phyloP scores from a whole-genome alignment of 2,113 vertebrate genomes.

The Hyperoodon ampullatus region DNA sequence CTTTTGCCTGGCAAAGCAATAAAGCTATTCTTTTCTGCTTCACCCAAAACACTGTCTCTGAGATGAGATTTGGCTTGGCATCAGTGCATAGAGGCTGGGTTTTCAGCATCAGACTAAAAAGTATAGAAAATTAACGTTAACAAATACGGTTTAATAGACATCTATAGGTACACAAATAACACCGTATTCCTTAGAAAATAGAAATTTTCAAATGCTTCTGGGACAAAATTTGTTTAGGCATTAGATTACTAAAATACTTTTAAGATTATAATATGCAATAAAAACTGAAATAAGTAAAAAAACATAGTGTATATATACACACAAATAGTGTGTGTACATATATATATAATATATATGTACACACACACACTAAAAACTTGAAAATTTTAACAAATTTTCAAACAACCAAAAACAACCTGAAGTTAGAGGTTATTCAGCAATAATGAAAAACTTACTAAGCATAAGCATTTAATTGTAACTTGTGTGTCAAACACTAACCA shows the following conservation, averaged over 20 bases:
- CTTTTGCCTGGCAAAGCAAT: no score
- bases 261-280: background rate
- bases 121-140: background rate
- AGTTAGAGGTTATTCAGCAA: background rate
- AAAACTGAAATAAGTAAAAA: constrained; percentile 7
- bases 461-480: background rate
- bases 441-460: constrained; percentile 18
- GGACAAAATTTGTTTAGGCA: background rate
- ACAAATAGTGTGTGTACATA: no score
- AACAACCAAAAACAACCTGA: background rate
- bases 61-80: no score
- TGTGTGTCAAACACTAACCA: background rate
- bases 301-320: background rate
- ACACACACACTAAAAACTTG: background rate
- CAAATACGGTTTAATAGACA: background rate
- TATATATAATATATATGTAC: no score
- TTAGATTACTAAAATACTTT: constrained; percentile 1
- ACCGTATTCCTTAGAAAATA: constrained; percentile 33
- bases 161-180: background rate
- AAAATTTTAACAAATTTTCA: background rate
- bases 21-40: no score
- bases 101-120: background rate
- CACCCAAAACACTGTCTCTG: no score
- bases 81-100: no score
- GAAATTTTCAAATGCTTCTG: background rate